A percentile compares a stretch with the other conserved stretches of the same genome.
phyloP scores from a whole-genome alignment of 2,113 vertebrate species.

The Clarias magur region DNA sequence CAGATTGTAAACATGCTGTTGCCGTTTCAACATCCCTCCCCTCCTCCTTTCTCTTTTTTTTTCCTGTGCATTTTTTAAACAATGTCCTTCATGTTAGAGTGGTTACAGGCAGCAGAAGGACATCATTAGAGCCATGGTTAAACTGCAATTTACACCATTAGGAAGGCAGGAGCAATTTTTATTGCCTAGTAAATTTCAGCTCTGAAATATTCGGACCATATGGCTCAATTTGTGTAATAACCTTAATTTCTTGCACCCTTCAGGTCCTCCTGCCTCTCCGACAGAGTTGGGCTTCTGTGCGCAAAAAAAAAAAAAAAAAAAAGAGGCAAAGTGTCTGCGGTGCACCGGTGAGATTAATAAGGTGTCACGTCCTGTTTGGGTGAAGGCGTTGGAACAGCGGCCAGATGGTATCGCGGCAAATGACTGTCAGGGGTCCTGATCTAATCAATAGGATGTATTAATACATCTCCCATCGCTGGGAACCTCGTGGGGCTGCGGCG shows the following conservation, averaged over 20 bases:
- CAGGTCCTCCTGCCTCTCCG: constrained; percentile 90
- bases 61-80: constrained; percentile 94
- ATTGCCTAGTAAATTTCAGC: constrained; percentile 99
- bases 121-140: constrained; percentile 99
- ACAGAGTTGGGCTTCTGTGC: constrained; percentile 80
- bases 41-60: constrained; percentile 68
- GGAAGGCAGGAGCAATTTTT: constrained; percentile 99
- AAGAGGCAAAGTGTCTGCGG: constrained; percentile 85
- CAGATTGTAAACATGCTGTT: constrained; percentile 99
- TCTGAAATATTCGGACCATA: constrained; percentile 99
- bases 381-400: constrained; percentile 98
- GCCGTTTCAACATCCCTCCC: constrained; percentile 67
- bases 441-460: constrained; percentile 99
- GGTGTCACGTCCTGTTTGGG: constrained; percentile 99
- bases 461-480: constrained; percentile 91
- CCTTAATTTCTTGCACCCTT: constrained; percentile 99
- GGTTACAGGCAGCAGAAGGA: constrained; percentile 99
- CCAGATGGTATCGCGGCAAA: constrained; percentile 99
- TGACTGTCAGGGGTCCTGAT: constrained; percentile 99
- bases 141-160: constrained; percentile 99
- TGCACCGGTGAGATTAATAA: constrained; percentile 98
- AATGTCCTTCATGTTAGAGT: constrained; percentile 99
- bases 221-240: constrained; percentile 99
- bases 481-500: constrained; percentile 84
- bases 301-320: constrained; percentile 55